A percentile compares a stretch with the other conserved stretches of the same genome.
Conservation (phyloP, 2,113 vertebrate species). For the Ptychochromis oligacanthus region DNA sequence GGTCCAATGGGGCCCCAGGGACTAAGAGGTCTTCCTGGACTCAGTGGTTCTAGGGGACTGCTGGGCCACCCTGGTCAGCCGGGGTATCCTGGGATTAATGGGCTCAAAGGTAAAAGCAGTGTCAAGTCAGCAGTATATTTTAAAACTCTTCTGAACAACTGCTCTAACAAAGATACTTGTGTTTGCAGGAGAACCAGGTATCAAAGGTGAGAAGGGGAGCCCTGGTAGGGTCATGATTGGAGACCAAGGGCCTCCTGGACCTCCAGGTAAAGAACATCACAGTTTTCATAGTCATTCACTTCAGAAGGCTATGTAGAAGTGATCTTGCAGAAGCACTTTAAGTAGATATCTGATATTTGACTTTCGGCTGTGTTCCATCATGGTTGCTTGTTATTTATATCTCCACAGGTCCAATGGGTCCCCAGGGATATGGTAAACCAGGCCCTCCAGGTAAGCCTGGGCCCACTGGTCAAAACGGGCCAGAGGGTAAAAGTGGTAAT, state of each 20-base stretch:
- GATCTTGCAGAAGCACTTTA: not conserved
- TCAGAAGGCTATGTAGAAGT: not conserved
- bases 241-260: conserved; percentile 87
- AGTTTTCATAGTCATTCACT: not conserved
- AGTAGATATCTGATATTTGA: not conserved
- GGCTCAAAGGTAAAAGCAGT: conserved; percentile 86
- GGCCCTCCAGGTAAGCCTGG: conserved; percentile 88
- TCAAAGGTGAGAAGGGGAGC: conserved; percentile 87
- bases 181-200: conserved; percentile 87
- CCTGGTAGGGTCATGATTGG: conserved; percentile 85
- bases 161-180: not conserved
- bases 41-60: conserved; percentile 85
- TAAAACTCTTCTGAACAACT: not conserved
- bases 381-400: conserved; percentile 6
- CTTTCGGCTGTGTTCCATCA: not conserved
- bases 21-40: conserved; percentile 86
- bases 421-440: conserved; percentile 86
- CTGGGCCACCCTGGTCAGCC: conserved; percentile 84
- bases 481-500: conserved; percentile 86
- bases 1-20: conserved; percentile 88
- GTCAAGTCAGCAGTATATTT: not conserved
- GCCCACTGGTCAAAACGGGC: conserved; percentile 85
- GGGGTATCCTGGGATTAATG: conserved; percentile 86
- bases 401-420: conserved; percentile 87
- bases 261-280: conserved; percentile 82